Base-by-base conservation (phyloP, 2,797 vertebrate genomes). In the Erithacus rubecula region DNA sequence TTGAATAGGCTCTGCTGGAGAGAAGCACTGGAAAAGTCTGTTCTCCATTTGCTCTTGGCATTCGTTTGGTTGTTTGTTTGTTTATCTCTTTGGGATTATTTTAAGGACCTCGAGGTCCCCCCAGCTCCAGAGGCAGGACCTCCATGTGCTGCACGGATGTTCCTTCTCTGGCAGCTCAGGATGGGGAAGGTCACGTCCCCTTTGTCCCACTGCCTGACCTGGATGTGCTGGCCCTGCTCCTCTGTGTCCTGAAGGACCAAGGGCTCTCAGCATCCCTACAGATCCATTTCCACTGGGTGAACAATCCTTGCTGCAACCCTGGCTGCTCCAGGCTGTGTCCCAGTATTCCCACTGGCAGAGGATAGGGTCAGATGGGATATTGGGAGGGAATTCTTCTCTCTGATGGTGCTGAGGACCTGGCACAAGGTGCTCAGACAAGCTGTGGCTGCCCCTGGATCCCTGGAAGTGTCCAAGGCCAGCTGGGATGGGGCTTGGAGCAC, bases 61-160 rank as follows among this genome's bases (percentile, higher is more conserved):
- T 46, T 87, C 24, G 0, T 36, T 12, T 27, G 34, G 58, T 71
- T 94, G 91, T 93, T 96, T 96, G 94, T 96, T 96, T 96, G 91
- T 96, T 96, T 96, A 59, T 93, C 94, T 96, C 94, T 86, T 7
- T 6, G 59, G 84, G 92, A 76, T 96, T 94, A 95, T 97, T 97
- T 96, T 92, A 94, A 93, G 95, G 95, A 89, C 85, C 84, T 91
- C 7, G 4, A 94, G 92, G 91, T 95, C 91, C 83, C 65, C 30
- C 9, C 76, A 94, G 89, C 79, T 62, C 51, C 37, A n/a, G 78
- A 63, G 47, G 64, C 56, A 64, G 60, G 55, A 64, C 37, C 84
- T 65, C 56, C 71, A 81, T 49, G 52, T 96, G 91, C 46, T 69
- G 67, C 84, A 49, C 6, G 72, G 93, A 74, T 92, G 92, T 63